Base-by-base conservation (phyloP, 2,888 invertebrate genomes). In the Patella ulyssiponensis region DNA sequence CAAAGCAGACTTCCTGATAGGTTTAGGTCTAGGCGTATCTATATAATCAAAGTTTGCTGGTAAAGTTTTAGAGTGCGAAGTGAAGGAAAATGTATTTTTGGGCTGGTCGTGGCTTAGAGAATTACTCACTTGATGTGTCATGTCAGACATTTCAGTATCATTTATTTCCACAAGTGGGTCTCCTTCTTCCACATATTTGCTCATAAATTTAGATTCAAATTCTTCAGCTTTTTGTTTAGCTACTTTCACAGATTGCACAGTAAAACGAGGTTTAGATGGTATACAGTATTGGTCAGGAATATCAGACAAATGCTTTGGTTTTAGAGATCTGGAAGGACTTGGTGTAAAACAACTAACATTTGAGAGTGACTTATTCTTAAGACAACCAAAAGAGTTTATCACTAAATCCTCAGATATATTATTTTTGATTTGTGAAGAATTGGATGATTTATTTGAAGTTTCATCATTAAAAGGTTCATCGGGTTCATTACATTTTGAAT, bases 221-320 rank as follows among this genome's bases (percentile, higher is more conserved):
- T 64, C 20, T 12, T 64, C 20, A 23, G 64, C 64, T 64, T 64
- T 64, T 23, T 64, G 9, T 14, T 23, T 64, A 11, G 64, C 20
- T 15, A 23, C 64, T 20, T 64, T 23, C 11, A 64, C 15, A 64
- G 64, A 64, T 64, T 64, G 20, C 20, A 64, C 64, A 20, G 20
- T 64, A 20, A 64, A 64, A 23, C 64, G 64, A 23, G 64, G 64
- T 64, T 64, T n/a, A 20, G 20, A 64, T 23, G 64, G 64, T 64
- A 64, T 23, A 64, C 23, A 64, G 20, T 23, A 64, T 64, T 64
- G 64, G 20, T 20, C 23, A 9, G 64, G 64, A 14, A 64, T 64
- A 11, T 64, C 64, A 3, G 64, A 64, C 23, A 23, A 3, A 12
- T 64, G 20, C 20, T 14, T 64, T 4, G 14, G 14, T 20, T 9